phyloP scores from a whole-genome alignment of 2,797 vertebrate genomes.

The Scolopax rusticola region DNA sequence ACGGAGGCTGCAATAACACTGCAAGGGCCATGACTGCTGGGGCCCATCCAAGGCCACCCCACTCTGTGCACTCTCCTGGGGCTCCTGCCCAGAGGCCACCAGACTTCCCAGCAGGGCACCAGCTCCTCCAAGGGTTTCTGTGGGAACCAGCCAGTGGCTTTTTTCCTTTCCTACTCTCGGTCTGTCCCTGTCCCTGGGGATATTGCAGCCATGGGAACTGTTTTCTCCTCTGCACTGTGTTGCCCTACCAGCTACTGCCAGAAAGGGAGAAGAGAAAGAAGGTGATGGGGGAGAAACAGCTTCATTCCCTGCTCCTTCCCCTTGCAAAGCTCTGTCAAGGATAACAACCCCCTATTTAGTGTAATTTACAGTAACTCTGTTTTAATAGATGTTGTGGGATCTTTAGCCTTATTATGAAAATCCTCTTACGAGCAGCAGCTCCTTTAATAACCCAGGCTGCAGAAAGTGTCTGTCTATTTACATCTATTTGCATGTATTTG shows the following conservation, averaged over 20 bases:
- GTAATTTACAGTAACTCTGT: constrained; percentile 33
- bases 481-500: constrained; percentile 66
- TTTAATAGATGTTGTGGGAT: constrained; percentile 53
- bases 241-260: background rate
- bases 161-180: no score
- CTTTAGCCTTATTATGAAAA: constrained; percentile 58
- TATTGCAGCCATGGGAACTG: background rate
- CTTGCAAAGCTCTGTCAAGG: background rate
- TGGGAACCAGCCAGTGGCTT: background rate
- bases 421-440: constrained; percentile 58
- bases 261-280: background rate
- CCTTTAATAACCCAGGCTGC: constrained; percentile 48
- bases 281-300: background rate
- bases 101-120: background rate
- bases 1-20: fast-evolving
- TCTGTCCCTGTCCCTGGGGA: background rate
- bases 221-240: background rate
- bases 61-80: background rate
- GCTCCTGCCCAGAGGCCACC: background rate
- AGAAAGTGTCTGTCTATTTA: constrained; percentile 27
- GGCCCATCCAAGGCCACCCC: background rate
- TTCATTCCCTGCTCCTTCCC: background rate
- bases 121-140: background rate
- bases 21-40: background rate
- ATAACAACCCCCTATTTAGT: background rate